phyloP scores from a whole-genome alignment of 2,797 vertebrate species.

The Arnoldichthys spilopterus region DNA sequence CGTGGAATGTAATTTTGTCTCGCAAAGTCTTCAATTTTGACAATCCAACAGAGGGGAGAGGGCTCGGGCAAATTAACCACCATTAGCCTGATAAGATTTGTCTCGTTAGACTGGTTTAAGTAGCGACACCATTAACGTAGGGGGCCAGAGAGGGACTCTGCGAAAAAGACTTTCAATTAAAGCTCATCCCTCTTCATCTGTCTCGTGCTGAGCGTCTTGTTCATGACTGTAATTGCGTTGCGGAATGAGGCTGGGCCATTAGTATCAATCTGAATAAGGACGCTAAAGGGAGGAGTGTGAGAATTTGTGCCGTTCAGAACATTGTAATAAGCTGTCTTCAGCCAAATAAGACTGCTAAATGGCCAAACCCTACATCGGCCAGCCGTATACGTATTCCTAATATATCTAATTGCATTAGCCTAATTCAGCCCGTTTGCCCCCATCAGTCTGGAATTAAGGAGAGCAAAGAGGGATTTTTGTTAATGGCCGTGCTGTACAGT shows the following conservation, averaged over 20 bases:
- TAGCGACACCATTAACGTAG: slow-evolving; percentile 65
- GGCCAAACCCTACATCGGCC: slow-evolving; percentile 45
- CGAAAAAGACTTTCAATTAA: slow-evolving; percentile 71
- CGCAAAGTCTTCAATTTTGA: slow-evolving; percentile 29
- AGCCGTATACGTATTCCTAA: slow-evolving; percentile 46
- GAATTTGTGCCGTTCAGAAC: slow-evolving; percentile 66
- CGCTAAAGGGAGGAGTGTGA: slow-evolving; percentile 57
- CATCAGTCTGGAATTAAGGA: slow-evolving; percentile 18
- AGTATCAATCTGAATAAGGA: slow-evolving; percentile 68
- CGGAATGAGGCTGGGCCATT: slow-evolving; percentile 66
- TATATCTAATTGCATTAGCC: slow-evolving; percentile 48
- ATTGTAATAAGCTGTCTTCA: slow-evolving; percentile 67
- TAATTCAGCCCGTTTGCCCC: slow-evolving; percentile 12
- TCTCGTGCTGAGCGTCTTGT: slow-evolving; percentile 56
- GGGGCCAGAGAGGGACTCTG: slow-evolving; percentile 51
- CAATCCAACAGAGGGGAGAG: slow-evolving; percentile 54
- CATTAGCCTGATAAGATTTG: slow-evolving; percentile 74
- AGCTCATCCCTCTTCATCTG: slow-evolving; percentile 70
- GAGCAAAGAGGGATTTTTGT: slow-evolving; percentile 21
- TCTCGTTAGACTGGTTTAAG: slow-evolving; percentile 68
- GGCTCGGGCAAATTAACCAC: slow-evolving; percentile 66
- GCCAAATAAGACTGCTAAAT: slow-evolving; percentile 62
- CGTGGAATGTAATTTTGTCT: slow-evolving; percentile 24
- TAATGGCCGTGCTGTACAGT: slow-evolving; percentile 13
- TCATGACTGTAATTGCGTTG: slow-evolving; percentile 70